Base-by-base conservation (phyloP, 2,888 invertebrate genomes). In the Theristus sp. region DNA sequence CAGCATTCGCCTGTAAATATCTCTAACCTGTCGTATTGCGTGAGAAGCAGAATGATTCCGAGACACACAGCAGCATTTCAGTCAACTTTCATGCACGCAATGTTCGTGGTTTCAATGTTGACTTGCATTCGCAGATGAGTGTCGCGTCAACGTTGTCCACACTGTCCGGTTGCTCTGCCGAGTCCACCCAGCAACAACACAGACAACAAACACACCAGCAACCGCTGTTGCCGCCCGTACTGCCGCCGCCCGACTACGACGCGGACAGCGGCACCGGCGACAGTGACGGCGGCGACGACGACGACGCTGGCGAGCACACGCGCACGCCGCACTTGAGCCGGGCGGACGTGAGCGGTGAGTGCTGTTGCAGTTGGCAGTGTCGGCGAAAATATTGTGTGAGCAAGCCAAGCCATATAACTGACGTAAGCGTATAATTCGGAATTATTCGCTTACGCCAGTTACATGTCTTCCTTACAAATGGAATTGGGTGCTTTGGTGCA, bases 211-310 rank as follows among this genome's bases (percentile, higher is more conserved):
- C 47, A n/a, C n/a, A n/a, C n/a, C n/a, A n/a, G n/a, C n/a, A n/a
- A n/a, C n/a, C n/a, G n/a, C 29, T 17, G 2, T 2, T 31, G 20
- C 38, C 13, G 26, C 59, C 60, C 22, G n/a, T 22, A 2, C 1
- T 60, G 29, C 57, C 63, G 28, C 55, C 60, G 58, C 58, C 61
- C 54, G 62, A 62, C 54, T 60, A 60, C 60, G 58, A 58, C n/a
- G 57, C 60, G 22, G 63, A 61, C 56, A 59, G 57, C 54, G 63
- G 60, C 26, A 61, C 61, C 27, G 62, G 61, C 27, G 63, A 63
- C 53, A 56, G 56, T 25, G 63, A 63, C 17, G 20, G 2, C 10
- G 58, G 61, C 13, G 57, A 62, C 27, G 56, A 24, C 10, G 27
- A 25, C 3, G 63, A 62, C 17, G 22, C 17, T 2, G 57, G 60